These are phyloP conservation scores for Drosophila ercepeae DNA, from an alignment of 1,140 invertebrate genomes.

Conservation along the genomic window DNA sequence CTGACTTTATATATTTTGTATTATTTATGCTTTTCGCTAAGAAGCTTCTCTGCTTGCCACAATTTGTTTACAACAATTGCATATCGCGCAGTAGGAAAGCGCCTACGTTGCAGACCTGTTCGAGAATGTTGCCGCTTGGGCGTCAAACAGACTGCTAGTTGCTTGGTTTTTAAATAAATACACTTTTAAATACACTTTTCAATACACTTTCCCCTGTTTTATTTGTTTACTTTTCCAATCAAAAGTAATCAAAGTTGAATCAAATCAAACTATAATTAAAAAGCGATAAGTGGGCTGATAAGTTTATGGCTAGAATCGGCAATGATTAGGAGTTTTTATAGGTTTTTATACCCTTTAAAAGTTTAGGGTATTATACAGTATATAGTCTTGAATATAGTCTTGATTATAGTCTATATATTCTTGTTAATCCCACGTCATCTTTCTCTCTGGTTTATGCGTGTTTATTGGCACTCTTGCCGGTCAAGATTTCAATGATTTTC, in stretches of 20 bases:
- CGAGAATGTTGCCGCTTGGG: slow-evolving; percentile 23
- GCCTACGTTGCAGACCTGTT: slow-evolving; percentile 10
- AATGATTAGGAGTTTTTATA: background rate
- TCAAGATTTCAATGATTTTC: too few relatives aligned
- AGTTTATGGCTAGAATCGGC: background rate
- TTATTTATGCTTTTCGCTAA: slow-evolving; percentile 19
- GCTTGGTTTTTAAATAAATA: slow-evolving; percentile 10
- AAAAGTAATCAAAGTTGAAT: background rate
- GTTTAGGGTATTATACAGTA: too few relatives aligned
- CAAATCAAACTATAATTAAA: background rate
- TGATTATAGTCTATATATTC: background rate
- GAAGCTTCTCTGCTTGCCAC: slow-evolving; percentile 12
- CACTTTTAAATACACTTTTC: too few relatives aligned
- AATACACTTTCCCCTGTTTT: too few relatives aligned
- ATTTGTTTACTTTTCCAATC: background rate
- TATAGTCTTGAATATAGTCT: too few relatives aligned
- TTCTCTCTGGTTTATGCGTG: slow-evolving; percentile 6
- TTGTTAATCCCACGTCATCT: background rate
- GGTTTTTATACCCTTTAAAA: background rate
- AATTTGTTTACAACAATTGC: slow-evolving; percentile 42
- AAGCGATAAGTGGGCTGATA: background rate
- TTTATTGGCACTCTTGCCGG: background rate
- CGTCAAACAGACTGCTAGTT: slow-evolving; percentile 51
- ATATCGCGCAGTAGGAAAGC: slow-evolving; percentile 1
- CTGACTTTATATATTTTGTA: slow-evolving; percentile 1